phyloP scores from a whole-genome alignment of 1,140 invertebrate genomes.

The Drosophila burlai region DNA sequence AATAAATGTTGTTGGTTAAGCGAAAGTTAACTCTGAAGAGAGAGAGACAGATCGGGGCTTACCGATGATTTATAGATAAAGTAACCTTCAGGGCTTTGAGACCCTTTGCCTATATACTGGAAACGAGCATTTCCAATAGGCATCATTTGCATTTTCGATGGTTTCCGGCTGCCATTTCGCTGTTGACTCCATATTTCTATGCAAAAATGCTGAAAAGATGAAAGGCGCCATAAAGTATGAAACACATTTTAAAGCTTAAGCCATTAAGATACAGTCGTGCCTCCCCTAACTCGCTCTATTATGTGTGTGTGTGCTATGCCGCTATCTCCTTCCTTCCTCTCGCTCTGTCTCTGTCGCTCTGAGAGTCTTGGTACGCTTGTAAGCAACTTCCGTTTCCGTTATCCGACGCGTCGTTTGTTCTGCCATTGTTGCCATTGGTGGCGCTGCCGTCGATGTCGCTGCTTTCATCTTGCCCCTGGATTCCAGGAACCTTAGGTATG shows the following conservation, averaged over 20 bases:
- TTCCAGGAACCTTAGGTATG: not conserved
- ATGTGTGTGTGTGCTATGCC: not conserved
- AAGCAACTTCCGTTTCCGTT: constrained; percentile 79
- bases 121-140: constrained; percentile 31
- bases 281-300: constrained; percentile 11
- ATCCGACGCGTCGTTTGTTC: constrained; percentile 72
- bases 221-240: constrained; percentile 50
- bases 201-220: constrained; percentile 41
- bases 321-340: not conserved
- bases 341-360: constrained; percentile 14
- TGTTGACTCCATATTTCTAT: constrained; percentile 13
- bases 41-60: not conserved
- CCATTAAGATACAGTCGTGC: constrained; percentile 47
- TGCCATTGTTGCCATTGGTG: constrained; percentile 63
- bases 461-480: constrained; percentile 23
- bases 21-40: constrained; percentile 16
- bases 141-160: constrained; percentile 47
- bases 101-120: not conserved
- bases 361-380: constrained; percentile 56
- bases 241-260: constrained; percentile 67
- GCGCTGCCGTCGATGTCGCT: constrained; percentile 26
- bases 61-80: constrained; percentile 31
- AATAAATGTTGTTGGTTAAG: constrained; percentile 9
- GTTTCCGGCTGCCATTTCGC: constrained; percentile 12
- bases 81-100: constrained; percentile 7